Conservation (phyloP, 2,113 vertebrate species). For the Apteryx mantelli region DNA sequence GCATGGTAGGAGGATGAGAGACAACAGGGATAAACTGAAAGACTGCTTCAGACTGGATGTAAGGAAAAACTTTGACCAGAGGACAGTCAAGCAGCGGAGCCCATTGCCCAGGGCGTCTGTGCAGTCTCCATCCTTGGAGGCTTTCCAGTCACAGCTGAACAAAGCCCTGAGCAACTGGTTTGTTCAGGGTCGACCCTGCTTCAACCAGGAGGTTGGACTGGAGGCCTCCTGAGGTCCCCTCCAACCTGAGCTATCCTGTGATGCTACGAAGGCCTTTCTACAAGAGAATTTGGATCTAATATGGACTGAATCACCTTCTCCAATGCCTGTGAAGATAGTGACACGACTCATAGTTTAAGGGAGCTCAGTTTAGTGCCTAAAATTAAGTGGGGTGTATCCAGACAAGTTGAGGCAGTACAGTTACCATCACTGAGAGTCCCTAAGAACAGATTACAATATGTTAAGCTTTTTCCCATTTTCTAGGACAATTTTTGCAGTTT, state of each 20-base stretch:
- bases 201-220: neutral
- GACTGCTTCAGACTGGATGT: too few species aligned
- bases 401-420: neutral
- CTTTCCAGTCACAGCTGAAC: neutral
- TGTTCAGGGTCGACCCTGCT: neutral
- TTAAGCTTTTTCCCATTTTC: neutral
- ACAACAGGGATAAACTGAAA: too few species aligned
- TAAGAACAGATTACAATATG: neutral
- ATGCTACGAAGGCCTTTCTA: neutral
- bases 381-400: neutral
- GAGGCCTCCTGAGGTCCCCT: neutral
- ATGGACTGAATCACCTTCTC: neutral
- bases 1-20: too few species aligned
- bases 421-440: neutral
- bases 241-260: neutral
- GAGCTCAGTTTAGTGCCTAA: neutral
- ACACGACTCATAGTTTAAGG: neutral
- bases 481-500: neutral
- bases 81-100: too few species aligned
- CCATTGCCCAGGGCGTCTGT: too few species aligned
- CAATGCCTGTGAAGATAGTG: neutral
- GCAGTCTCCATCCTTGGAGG: neutral
- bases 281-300: neutral
- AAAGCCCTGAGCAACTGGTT: neutral
- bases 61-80: too few species aligned